These are phyloP conservation scores for Zosterops lateralis DNA, from an alignment of 2,113 vertebrate species.

Conservation along the genomic window DNA sequence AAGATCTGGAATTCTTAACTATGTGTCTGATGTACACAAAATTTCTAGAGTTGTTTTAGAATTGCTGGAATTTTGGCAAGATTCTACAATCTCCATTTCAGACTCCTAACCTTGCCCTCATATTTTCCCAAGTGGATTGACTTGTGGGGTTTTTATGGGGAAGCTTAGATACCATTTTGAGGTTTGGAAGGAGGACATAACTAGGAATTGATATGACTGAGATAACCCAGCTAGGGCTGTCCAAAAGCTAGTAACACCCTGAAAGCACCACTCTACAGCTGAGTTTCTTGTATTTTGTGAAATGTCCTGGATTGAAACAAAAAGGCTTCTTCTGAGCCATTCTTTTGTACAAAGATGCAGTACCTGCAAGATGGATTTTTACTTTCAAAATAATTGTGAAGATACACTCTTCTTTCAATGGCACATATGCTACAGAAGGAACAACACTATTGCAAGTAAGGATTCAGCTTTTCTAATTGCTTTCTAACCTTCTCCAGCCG, in stretches of 20 bases:
- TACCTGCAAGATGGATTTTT: conserved; percentile 41
- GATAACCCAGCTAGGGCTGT: background rate
- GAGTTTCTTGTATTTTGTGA: background rate
- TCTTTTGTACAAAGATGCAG: conserved; percentile 49
- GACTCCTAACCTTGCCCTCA: background rate
- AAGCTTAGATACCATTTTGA: background rate
- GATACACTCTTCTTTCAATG: background rate
- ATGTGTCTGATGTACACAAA: background rate
- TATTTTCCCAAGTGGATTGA: background rate
- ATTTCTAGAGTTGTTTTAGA: background rate
- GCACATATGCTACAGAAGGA: background rate
- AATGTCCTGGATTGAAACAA: background rate
- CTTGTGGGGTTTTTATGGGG: background rate
- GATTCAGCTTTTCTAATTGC: background rate
- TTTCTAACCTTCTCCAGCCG: background rate
- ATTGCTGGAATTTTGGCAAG: background rate
- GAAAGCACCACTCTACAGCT: background rate
- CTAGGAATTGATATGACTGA: background rate
- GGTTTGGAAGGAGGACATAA: background rate
- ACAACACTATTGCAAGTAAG: background rate
- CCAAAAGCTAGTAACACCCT: background rate
- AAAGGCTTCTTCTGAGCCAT: background rate
- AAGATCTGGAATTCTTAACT: background rate
- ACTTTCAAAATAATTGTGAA: background rate
- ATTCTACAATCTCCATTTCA: background rate